Evolutionary conservation across 2,797 vertebrate species (phyloP), one percentile per base, ranked within the genome.

Genomic region (Parotocinclus haroldoi): DNA sequence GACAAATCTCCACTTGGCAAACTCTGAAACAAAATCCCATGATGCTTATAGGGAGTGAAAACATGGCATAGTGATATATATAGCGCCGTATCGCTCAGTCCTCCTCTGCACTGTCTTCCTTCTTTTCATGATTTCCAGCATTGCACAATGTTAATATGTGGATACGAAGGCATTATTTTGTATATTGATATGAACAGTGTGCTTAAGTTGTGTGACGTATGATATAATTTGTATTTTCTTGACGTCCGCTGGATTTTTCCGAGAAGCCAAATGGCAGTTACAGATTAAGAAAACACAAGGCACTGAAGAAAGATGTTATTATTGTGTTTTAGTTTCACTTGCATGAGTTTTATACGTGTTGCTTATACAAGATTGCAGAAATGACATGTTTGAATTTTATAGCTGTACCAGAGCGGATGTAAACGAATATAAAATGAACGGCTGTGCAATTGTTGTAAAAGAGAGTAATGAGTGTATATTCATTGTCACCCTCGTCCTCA

Each of bases 331-430:
- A 57, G 58, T 76, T 64, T 74, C 44, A 60, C 63, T 62, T 77
- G 77, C 77, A 79, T 79, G 77, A 36, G 50, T 72, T 78, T 72
- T 75, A 37, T 70, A 49, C 56, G 66, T 75, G 72, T 10, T 51
- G 50, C 71, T 65, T 60, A 39, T 69, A 62, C 45, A 50, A 39
- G 52, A 58, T 63, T 36, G 16, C 51, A 48, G 16, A 42, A 67
- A 54, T 53, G 68, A 49, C 40, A 54, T 42, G 68, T 58, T 14
- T 70, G 52, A 44, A 67, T 63, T 75, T 69, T 76, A n/a, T 76
- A 52, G 59, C 45, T 67, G 66, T 66, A 59, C 19, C 53, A 49
- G 48, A 14, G 58, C 75, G 66, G 70, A 61, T 73, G 61, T 78
- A 64, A 62, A 62, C 58, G 61, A 54, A 10, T 76, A 45, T 71